Evolutionary conservation across 2,888 invertebrate genomes (phyloP).

Genomic region (Drosophila birchii): DNA sequence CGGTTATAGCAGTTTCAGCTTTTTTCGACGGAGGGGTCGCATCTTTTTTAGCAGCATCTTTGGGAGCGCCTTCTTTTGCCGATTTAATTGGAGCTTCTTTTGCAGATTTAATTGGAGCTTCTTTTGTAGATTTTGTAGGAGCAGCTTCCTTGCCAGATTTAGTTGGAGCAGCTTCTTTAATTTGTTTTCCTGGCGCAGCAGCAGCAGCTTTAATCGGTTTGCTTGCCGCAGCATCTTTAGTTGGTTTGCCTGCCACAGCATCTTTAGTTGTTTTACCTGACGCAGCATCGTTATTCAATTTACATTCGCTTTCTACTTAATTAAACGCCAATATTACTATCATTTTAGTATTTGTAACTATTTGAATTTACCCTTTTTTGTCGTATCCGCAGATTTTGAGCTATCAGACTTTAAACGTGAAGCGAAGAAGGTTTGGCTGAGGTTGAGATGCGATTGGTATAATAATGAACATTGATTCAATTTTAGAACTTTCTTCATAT

Average conservation of each 20-base stretch:
- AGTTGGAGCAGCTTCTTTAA: background rate
- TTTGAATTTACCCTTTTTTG: background rate
- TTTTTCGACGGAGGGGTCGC: background rate
- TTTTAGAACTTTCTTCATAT: background rate
- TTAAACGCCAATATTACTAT: background rate
- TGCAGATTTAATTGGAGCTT: background rate
- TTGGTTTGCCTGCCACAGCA: background rate
- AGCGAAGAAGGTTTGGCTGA: background rate
- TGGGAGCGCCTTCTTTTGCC: background rate
- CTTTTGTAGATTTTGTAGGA: background rate
- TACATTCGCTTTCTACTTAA: background rate
- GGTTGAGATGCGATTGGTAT: background rate
- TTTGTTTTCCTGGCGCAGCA: background rate
- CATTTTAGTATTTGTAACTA: background rate
- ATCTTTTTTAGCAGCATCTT: background rate
- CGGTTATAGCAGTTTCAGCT: background rate
- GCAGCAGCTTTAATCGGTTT: background rate
- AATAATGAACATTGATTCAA: background rate
- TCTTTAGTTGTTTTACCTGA: background rate
- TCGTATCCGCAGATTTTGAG: background rate
- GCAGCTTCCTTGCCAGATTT: background rate
- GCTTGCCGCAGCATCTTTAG: background rate
- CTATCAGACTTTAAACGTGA: constrained; percentile 1
- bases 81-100: background rate
- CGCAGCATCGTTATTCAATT: background rate